These are phyloP conservation scores for Neotoxoptera formosana DNA, from an alignment of 1,140 invertebrate genomes.

Conservation along the genomic window DNA sequence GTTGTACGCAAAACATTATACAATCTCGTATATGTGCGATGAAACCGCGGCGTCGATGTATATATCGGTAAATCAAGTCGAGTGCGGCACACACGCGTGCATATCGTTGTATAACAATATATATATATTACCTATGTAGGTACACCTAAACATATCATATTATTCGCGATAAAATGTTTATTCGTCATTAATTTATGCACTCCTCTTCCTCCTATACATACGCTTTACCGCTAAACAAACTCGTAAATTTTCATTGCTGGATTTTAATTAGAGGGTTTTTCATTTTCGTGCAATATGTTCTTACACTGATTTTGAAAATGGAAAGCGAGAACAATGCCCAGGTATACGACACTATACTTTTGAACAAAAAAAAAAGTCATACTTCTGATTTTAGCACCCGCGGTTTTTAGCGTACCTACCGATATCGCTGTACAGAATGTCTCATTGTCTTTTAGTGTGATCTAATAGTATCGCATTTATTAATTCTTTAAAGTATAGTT, in stretches of 20 bases:
- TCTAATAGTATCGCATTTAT: too few species aligned
- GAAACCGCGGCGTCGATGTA: not conserved
- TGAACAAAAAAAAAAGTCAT: too few species aligned
- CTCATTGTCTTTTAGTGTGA: too few species aligned
- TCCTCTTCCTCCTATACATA: not conserved
- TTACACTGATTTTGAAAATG: not conserved
- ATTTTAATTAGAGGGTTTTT: not conserved
- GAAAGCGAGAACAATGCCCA: not conserved
- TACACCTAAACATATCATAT: not conserved
- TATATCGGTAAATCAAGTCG: not conserved
- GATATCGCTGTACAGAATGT: too few species aligned
- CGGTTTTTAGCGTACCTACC: too few species aligned
- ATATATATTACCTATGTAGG: not conserved
- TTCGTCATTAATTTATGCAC: not conserved
- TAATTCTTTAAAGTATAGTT: too few species aligned
- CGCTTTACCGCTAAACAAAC: not conserved
- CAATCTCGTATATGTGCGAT: not conserved
- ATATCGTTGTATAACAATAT: not conserved
- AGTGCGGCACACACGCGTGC: not conserved
- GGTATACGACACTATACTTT: too few species aligned
- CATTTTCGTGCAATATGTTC: too few species aligned
- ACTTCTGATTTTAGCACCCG: too few species aligned
- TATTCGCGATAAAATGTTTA: not conserved
- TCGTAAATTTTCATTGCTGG: not conserved
- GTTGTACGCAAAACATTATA: not conserved